Evolutionary conservation across 2,113 vertebrate genomes (phyloP).

Genomic region (Alligator sinensis): DNA sequence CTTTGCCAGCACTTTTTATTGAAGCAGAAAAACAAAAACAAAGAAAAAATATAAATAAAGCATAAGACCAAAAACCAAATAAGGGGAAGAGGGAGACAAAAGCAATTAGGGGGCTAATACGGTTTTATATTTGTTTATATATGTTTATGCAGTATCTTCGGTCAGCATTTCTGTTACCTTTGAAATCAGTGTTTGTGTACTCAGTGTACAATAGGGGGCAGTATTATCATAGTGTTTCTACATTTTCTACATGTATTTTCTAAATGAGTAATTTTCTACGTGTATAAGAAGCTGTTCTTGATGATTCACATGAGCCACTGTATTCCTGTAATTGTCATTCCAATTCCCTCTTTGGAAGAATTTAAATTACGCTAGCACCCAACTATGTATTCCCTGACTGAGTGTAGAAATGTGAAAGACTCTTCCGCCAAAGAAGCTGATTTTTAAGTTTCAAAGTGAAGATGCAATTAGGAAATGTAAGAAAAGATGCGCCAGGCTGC

Average conservation of each 20-base stretch:
- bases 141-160: background rate
- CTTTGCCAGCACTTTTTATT: background rate
- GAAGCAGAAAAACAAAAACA: background rate
- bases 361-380: conserved; percentile 32
- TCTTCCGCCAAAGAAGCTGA: conserved; percentile 33
- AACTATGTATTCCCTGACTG: conserved; percentile 32
- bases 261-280: background rate
- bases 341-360: conserved; percentile 27
- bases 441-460: conserved; percentile 7
- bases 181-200: background rate
- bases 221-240: conserved; percentile 5
- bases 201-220: conserved; percentile 53
- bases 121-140: background rate
- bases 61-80: background rate
- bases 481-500: background rate
- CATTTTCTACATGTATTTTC: background rate
- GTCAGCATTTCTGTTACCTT: background rate
- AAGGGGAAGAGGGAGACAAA: background rate
- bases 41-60: background rate
- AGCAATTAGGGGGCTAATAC: accelerated
- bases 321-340: background rate
- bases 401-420: conserved; percentile 13
- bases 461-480: background rate
- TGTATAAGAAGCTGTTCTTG: background rate
- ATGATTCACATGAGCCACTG: background rate